Conservation (phyloP, 2,888 invertebrate genomes). For the Caenorhabditis sinica region DNA sequence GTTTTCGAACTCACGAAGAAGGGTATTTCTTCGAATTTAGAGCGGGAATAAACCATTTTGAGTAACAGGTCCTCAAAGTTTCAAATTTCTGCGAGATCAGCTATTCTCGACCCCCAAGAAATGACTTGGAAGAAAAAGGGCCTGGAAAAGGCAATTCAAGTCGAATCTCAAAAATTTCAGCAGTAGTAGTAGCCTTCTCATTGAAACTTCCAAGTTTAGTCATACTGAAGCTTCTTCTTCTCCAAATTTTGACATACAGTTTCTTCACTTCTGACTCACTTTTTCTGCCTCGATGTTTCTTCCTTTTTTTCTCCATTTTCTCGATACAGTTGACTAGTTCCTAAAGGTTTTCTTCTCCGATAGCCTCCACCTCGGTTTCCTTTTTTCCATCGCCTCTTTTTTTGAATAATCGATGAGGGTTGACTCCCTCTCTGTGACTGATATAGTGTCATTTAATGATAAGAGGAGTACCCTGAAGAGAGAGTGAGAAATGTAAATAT, state of each 20-base stretch:
- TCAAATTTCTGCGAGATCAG: too few relatives aligned
- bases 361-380: slow-evolving; percentile 5
- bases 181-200: too few relatives aligned
- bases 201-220: background rate
- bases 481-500: slow-evolving; percentile 48
- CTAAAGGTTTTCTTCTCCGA: slow-evolving; percentile 4
- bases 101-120: too few relatives aligned
- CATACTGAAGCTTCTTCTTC: background rate
- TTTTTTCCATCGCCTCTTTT: slow-evolving; percentile 9
- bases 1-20: too few relatives aligned
- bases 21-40: too few relatives aligned
- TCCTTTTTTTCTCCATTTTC: background rate
- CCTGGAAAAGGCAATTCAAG: too few relatives aligned
- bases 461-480: slow-evolving; percentile 9
- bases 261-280: slow-evolving; percentile 24
- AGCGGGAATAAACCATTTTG: too few relatives aligned
- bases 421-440: slow-evolving; percentile 7
- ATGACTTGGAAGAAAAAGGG: too few relatives aligned
- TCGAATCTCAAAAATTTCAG: background rate
- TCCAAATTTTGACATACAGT: background rate
- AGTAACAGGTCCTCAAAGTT: too few relatives aligned
- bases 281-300: slow-evolving; percentile 1
- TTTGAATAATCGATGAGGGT: slow-evolving; percentile 49
- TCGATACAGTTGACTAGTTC: slow-evolving; percentile 32
- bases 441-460: slow-evolving; percentile 27